A percentile compares a stretch with the other conserved stretches of the same genome.
phyloP scores from a whole-genome alignment of 1,140 invertebrate species.

The Trichonephila clavata region DNA sequence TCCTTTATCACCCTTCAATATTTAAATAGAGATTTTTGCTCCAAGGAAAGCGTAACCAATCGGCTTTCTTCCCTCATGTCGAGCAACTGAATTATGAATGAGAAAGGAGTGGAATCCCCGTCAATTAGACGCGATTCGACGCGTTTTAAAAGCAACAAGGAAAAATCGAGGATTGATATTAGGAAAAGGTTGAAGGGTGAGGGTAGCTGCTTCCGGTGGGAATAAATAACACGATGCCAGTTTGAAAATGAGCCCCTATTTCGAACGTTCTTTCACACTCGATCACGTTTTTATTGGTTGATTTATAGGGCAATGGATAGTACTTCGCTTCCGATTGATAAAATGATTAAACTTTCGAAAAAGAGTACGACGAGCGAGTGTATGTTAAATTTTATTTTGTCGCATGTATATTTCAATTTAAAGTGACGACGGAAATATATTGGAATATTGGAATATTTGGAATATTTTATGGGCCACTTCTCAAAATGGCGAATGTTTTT shows the following conservation, averaged over 20 bases:
- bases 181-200: neutral
- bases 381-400: too few relatives aligned
- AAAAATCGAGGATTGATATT: neutral
- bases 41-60: neutral
- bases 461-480: too few relatives aligned
- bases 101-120: neutral
- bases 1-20: neutral
- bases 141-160: neutral
- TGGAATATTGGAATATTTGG: too few relatives aligned
- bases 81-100: neutral
- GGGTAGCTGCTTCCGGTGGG: neutral
- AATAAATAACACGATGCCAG: slow-evolving; percentile 1
- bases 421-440: too few relatives aligned
- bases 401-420: too few relatives aligned
- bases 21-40: neutral
- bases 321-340: too few relatives aligned
- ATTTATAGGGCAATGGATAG: neutral
- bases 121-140: neutral
- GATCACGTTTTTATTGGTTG: neutral
- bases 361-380: too few relatives aligned
- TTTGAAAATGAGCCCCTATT: slow-evolving; percentile 24
- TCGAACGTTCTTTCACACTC: neutral
- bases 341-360: too few relatives aligned
- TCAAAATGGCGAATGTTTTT: too few relatives aligned
- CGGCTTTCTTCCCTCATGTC: too few relatives aligned